A percentile compares a stretch with the other conserved stretches of the same genome.
Conservation (phyloP, 1,140 invertebrate genomes). For the Heliconius nattereri region DNA sequence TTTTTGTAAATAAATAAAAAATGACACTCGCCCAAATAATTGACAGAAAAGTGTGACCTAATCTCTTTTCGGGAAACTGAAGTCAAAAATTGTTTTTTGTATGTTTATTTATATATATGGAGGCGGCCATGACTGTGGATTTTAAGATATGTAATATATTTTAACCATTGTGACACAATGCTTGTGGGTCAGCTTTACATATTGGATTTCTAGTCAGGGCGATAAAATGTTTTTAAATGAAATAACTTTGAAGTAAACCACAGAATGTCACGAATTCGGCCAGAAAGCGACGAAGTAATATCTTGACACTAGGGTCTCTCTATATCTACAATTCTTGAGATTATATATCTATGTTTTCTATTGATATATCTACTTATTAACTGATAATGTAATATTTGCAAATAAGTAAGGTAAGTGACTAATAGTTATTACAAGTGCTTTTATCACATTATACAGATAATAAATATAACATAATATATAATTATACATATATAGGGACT, state of each 20-base stretch:
- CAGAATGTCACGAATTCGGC: no score
- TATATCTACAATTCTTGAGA: not conserved
- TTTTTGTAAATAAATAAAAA: slow-evolving; percentile 7
- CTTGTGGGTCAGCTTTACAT: no score
- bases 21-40: not conserved
- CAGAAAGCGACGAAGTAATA: no score
- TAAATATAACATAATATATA: no score
- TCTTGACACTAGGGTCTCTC: no score
- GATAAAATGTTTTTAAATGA: not conserved
- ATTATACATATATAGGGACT: no score
- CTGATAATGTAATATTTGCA: not conserved
- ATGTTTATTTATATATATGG: not conserved
- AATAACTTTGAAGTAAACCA: no score
- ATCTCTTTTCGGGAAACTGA: not conserved
- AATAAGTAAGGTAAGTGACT: slow-evolving; percentile 3
- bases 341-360: not conserved
- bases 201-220: no score
- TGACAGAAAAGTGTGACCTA: not conserved
- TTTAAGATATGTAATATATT: no score
- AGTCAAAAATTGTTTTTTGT: not conserved
- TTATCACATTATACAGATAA: not conserved
- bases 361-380: not conserved
- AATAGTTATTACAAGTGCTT: slow-evolving; percentile 2
- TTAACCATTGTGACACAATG: no score
- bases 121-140: not conserved